Evolutionary conservation across 2,113 vertebrate genomes (phyloP).

Genomic region (Reinhardtius hippoglossoides): DNA sequence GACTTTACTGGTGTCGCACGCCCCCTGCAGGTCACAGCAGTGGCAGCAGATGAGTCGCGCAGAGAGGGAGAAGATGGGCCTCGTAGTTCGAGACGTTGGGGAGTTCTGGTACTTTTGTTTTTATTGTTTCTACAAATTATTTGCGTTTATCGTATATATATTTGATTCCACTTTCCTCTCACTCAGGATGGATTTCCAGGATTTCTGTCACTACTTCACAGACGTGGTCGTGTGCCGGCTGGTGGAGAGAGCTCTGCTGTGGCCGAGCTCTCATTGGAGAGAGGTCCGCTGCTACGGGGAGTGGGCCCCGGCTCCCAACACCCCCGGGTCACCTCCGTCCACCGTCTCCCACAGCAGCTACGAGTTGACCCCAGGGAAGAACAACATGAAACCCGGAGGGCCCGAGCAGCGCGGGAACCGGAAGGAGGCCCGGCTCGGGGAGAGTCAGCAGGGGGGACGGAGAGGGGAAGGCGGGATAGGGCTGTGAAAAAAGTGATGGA

Average conservation of each 20-base stretch:
- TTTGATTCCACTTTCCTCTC: background rate
- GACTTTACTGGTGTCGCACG: constrained; percentile 11
- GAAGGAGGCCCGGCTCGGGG: constrained; percentile 69
- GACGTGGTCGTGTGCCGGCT: constrained; percentile 85
- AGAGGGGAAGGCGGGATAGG: constrained; percentile 10
- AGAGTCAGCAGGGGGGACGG: constrained; percentile 51
- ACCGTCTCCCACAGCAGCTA: background rate
- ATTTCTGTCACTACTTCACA: constrained; percentile 86
- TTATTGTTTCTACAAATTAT: background rate
- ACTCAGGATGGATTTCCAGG: constrained; percentile 85
- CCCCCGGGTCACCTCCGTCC: background rate
- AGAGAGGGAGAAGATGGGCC: constrained; percentile 83
- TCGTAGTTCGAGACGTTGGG: constrained; percentile 82
- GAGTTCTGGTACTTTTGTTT: constrained; percentile 83
- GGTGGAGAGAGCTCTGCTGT: constrained; percentile 76
- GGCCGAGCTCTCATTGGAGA: constrained; percentile 79
- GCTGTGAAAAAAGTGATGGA: constrained; percentile 18
- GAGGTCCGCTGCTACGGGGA: constrained; percentile 77
- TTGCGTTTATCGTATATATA: background rate
- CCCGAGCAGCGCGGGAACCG: constrained; percentile 53
- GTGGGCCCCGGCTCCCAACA: constrained; percentile 69
- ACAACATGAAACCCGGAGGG: constrained; percentile 12
- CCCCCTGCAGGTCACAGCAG: constrained; percentile 80
- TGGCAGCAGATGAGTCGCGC: constrained; percentile 81
- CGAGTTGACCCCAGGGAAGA: constrained; percentile 7